A percentile compares a stretch with the other conserved stretches of the same genome.
Evolutionary conservation across 2,113 vertebrate genomes (phyloP).

Genomic region (Antechinus stuartii): DNA sequence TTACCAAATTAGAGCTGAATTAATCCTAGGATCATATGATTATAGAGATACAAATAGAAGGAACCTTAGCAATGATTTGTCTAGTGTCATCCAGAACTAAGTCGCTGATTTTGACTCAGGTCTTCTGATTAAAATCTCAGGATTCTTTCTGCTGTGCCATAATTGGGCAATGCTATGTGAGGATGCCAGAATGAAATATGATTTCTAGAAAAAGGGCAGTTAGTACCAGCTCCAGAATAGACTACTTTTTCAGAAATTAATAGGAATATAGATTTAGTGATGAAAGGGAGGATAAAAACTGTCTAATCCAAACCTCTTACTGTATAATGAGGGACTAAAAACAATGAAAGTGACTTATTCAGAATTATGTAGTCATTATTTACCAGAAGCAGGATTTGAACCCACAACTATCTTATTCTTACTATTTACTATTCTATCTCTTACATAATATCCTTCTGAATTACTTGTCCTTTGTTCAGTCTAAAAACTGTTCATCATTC

Average conservation of each 20-base stretch:
- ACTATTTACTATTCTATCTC: neutral
- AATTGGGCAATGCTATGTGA: neutral
- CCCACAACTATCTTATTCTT: neutral
- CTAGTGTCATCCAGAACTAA: neutral
- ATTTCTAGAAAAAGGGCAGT: neutral
- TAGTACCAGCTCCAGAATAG: neutral
- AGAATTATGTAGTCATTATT: neutral
- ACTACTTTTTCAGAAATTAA: neutral
- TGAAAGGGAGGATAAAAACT: neutral
- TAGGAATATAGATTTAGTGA: no score
- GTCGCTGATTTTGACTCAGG: neutral
- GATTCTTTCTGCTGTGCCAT: neutral
- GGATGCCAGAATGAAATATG: neutral
- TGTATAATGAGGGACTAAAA: neutral
- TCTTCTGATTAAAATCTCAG: neutral
- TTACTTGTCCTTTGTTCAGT: neutral
- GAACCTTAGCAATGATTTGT: neutral
- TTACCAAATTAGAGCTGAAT: neutral
- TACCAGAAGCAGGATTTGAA: neutral
- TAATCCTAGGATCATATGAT: neutral
- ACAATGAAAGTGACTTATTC: neutral
- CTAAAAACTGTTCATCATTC: neutral
- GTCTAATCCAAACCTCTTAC: neutral
- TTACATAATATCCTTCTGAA: neutral
- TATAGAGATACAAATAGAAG: neutral